Base-by-base conservation (phyloP, 2,113 vertebrate genomes). In the Leptocoma aspasia region DNA sequence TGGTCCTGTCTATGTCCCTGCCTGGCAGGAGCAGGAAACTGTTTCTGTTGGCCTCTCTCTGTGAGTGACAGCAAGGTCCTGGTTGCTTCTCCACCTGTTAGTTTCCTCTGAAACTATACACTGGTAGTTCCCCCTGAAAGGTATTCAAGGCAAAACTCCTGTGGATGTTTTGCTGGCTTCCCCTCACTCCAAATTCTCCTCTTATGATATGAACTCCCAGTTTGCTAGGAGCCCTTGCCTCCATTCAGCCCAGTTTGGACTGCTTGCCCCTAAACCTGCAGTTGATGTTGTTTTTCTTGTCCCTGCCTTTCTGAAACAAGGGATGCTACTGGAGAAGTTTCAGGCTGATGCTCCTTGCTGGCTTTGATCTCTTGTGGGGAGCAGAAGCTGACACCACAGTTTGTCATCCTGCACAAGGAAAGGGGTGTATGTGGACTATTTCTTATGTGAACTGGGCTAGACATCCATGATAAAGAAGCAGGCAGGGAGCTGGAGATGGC, bases 361-460 rank as follows among this genome's bases (percentile, higher is more conserved):
- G n/a, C 19, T 85, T 88, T 44, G 33, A 28, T 15, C 16, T 85
- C 47, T 28, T 63, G 27, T 27, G 39, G 10, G 35, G 20, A 71
- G 1, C 2, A 6, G 30, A 52, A 57, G 24, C 33, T 93, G 47
- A 18, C 6, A n/a, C n/a, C 30, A 4, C 41, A 1, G 0, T 42
- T 30, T 12, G 15, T 82, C 3, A 1, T 26, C 26, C 35, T 76
- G 53, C 1, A 11, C 24, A 23, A 86, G 60, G 45, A 66, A 53
- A 71, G 7, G 33, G 6, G 6, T 52, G 35, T 17, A 18, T 15
- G 30, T 22, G 45, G 41, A 28, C 28, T 11, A 6, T 31, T 82
- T 73, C 87, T 87, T 45, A 57, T 2, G 1, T 33, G n/a, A 31
- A 26, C 37, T 59, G 50, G 31, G 72, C 22, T 23, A 65, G 31